Evolutionary conservation across 2,797 vertebrate species (phyloP).

Genomic region (Rhincodon typus): DNA sequence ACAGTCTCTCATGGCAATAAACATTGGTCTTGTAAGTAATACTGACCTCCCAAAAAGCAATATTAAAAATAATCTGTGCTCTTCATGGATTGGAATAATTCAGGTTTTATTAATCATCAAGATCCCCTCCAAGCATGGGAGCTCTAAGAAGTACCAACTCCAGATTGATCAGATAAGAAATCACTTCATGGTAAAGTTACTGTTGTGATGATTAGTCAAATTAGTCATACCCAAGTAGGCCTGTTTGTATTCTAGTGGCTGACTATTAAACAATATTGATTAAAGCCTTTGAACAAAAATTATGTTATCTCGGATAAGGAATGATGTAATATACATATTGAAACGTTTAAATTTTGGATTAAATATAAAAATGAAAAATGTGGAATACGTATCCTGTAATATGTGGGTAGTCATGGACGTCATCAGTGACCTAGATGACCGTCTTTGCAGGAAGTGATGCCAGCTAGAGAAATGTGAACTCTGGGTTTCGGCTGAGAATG

Average conservation of each 20-base stretch:
- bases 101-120: background rate
- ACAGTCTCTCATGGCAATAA: too few species aligned
- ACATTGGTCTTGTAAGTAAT: too few species aligned
- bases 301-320: background rate
- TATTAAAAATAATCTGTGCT: background rate
- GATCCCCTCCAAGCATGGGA: background rate
- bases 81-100: background rate
- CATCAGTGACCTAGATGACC: too few species aligned
- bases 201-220: background rate
- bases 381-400: too few species aligned
- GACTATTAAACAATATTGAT: background rate
- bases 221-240: background rate
- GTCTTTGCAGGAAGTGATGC: too few species aligned
- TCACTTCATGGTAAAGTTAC: background rate
- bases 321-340: background rate
- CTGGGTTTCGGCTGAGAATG: too few species aligned
- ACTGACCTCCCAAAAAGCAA: too few species aligned
- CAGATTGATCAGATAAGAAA: background rate
- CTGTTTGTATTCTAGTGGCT: background rate
- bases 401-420: too few species aligned
- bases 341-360: background rate
- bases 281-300: background rate
- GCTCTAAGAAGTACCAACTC: background rate
- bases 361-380: slow-evolving; percentile 4
- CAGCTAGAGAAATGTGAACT: too few species aligned